Evolutionary conservation across 2,113 vertebrate genomes (phyloP).

Genomic region (Alethe castanea): DNA sequence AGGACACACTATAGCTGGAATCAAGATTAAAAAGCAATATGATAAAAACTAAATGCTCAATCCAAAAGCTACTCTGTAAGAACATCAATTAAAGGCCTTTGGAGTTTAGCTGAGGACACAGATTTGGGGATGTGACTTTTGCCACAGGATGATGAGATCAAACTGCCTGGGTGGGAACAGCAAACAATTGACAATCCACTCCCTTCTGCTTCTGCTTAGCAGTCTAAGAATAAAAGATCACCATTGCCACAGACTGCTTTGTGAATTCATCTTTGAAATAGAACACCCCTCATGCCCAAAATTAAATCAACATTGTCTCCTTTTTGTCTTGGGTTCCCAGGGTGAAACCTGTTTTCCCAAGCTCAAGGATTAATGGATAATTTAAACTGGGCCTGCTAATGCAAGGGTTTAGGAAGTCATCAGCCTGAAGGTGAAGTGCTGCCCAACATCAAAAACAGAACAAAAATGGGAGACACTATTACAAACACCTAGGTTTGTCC

Average conservation of each 20-base stretch:
- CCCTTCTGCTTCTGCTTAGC: conserved; percentile 45
- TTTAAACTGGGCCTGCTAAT: neutral
- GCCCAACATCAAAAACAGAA: neutral
- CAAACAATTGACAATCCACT: conserved; percentile 1
- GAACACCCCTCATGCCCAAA: neutral
- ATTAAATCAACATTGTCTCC: conserved; percentile 31
- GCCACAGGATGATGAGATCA: neutral
- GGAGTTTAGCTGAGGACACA: neutral
- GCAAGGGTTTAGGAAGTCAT: neutral
- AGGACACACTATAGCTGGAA: neutral
- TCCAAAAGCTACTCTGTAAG: neutral
- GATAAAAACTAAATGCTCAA: neutral
- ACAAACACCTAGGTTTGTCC: neutral
- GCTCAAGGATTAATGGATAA: neutral
- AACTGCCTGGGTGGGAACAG: conserved; percentile 4
- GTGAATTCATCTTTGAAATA: conserved; percentile 5
- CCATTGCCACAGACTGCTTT: neutral
- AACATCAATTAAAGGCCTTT: neutral
- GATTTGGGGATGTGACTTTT: neutral
- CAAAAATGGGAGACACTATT: neutral
- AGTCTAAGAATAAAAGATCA: neutral
- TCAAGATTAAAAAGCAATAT: neutral
- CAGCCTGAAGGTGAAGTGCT: neutral
- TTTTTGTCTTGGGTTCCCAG: neutral
- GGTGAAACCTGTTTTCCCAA: neutral